Base-by-base conservation (phyloP, 2,888 invertebrate species). In the Rotaria magnacalcarata region DNA sequence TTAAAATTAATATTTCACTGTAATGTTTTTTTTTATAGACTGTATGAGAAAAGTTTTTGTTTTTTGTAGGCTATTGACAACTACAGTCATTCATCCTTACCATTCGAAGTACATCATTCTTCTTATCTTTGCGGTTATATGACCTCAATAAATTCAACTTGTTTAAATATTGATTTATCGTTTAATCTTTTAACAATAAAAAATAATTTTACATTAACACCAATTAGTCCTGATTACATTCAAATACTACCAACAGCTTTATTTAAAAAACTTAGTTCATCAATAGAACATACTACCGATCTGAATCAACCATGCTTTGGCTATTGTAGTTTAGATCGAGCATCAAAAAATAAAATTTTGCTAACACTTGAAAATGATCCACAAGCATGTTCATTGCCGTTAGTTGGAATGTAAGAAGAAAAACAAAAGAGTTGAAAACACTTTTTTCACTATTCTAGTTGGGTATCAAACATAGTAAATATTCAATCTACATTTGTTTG, bases 281-380 rank as follows among this genome's bases (percentile, higher is more conserved):
- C 90, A 2, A 89, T 89, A 88, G 89, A 89, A 88, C 88, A 90
- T 84, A 90, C 89, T 87, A 88, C 89, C 84, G 87, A 90, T 86
- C 90, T 90, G 87, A 90, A 90, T 24, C 89, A 89, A 84, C 89
- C 90, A 8, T 90, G 90, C 87, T 89, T 89, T 84, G 90, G 90
- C 90, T 90, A 88, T 87, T 87, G 52, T 24, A 27, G 67, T 67
- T 41, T 85, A 24, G 34, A 60, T 52, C 47, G 56, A 24, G 43
- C n/a, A 5, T 75, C 56, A n/a, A 90, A 90, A 10, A 88, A 90
- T 27, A 90, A 90, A 88, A 87, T 90, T 75, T 87, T 91, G 67
- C 87, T 90, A 87, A 89, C 90, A 85, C 88, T 91, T 87, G 90
- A 90, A 87, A 90, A 90, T 58, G 91, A 91, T 87, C 90, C 90